Evolutionary conservation across 2,797 vertebrate genomes (phyloP), one percentile per base, ranked within the genome.

Genomic region (Eidolon dupreanum): DNA sequence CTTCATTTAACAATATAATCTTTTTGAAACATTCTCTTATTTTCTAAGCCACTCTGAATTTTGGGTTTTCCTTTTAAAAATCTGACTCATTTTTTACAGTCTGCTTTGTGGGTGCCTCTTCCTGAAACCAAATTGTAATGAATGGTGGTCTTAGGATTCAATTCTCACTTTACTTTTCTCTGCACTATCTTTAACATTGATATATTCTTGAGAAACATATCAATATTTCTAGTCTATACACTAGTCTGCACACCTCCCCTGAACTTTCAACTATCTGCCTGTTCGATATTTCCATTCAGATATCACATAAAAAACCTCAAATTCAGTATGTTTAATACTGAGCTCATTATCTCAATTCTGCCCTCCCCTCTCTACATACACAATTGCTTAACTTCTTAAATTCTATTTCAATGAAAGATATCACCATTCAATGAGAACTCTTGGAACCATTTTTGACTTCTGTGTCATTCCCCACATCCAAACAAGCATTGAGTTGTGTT

Each of bases 31-130:
- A 33, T 38, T 65, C 7, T 79, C 13, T 79, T 78, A 6, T 15
- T 13, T n/a, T 71, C 11, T 13, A 86, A 85, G 28, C 15, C 19
- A 55, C 3, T 43, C 5, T 46, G 10, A 10, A 15, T 49, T 53
- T 94, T 71, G 15, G 8, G 31, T 55, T 70, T 93, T 87, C 9
- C 36, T 89, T n/a, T 12, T 65, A 36, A 82, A 53, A 33, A 41
- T 28, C 3, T 46, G 9, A 41, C 7, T 2, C 17, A 0, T 55
- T 77, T 4, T 85, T 71, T 15, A 33, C 8, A 9, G 19, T 36
- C 43, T 33, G 20, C 46, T 73, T 33, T 88, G 26, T 11, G 5
- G n/a, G 3, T 46, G 11, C 3, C 17, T 55, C n/a, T 43, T 82
- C 8, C 43, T 38, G 41, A 82, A 33, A 46, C 46, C 20, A 90